Percentiles rank a stretch among this genome's conserved stretches.
Evolutionary conservation across 2,888 invertebrate genomes (phyloP).

Genomic region (Hypercompe scribonia): DNA sequence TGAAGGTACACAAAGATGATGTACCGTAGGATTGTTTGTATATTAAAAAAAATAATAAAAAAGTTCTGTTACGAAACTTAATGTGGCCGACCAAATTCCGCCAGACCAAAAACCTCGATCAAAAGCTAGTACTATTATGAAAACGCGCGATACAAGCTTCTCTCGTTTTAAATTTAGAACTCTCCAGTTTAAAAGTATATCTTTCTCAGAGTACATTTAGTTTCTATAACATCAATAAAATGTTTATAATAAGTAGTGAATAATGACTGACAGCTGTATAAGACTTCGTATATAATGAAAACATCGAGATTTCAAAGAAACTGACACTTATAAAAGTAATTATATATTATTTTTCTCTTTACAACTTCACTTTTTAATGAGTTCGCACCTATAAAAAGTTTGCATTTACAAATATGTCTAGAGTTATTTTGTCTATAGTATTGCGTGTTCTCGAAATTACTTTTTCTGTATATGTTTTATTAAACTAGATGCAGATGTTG

Average conservation of each 20-base stretch:
- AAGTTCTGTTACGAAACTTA: no score
- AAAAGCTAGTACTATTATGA: background rate
- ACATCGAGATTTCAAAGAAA: background rate
- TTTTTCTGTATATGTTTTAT: background rate
- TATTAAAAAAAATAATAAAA: no score
- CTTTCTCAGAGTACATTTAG: slow-evolving; percentile 1
- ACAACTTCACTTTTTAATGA: background rate
- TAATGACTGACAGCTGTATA: background rate
- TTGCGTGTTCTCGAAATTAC: background rate
- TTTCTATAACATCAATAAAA: background rate
- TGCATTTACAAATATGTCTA: background rate
- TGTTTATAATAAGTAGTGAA: background rate
- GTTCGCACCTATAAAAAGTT: background rate
- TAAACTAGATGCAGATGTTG: background rate
- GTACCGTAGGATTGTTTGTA: no score
- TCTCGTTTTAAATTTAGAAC: slow-evolving; percentile 7
- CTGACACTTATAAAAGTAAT: background rate
- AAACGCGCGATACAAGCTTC: background rate
- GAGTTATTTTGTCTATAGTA: background rate
- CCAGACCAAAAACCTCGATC: no score
- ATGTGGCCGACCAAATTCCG: no score
- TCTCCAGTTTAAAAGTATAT: background rate
- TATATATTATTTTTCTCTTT: background rate
- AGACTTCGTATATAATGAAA: background rate
- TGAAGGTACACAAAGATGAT: no score